These are phyloP conservation scores for Melolontha melolontha DNA, from an alignment of 2,888 invertebrate genomes.

Conservation along the genomic window DNA sequence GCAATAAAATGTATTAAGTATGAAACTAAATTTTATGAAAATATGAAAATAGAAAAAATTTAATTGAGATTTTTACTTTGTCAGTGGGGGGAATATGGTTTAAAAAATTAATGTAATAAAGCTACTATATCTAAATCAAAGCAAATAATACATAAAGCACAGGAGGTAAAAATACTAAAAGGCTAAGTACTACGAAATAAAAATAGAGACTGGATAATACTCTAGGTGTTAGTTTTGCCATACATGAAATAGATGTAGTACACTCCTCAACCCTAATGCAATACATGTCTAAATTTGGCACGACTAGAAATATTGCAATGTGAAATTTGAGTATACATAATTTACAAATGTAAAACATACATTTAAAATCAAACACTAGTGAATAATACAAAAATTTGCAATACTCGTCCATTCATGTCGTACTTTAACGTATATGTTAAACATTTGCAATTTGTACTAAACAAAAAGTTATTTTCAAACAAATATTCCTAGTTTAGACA, in stretches of 20 bases:
- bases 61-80: slow-evolving; percentile 33
- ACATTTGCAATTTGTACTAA: slow-evolving; percentile 1
- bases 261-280: slow-evolving; percentile 46
- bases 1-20: too few species aligned
- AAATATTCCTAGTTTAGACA: too few species aligned
- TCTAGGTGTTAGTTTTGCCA: slow-evolving; percentile 63
- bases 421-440: neutral
- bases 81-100: slow-evolving; percentile 53
- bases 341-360: slow-evolving; percentile 49
- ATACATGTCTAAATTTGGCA: slow-evolving; percentile 45
- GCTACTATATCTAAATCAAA: slow-evolving; percentile 46
- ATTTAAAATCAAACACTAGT: slow-evolving; percentile 9
- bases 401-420: slow-evolving; percentile 11
- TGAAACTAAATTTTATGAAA: neutral
- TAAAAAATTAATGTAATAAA: slow-evolving; percentile 41
- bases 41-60: slow-evolving; percentile 2
- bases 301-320: slow-evolving; percentile 5
- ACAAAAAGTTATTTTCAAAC: too few species aligned
- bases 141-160: slow-evolving; percentile 52
- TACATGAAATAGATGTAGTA: slow-evolving; percentile 56
- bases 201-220: slow-evolving; percentile 64
- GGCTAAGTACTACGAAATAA: slow-evolving; percentile 53
- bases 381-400: slow-evolving; percentile 41
- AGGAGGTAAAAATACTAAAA: slow-evolving; percentile 58
- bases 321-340: slow-evolving; percentile 50